phyloP scores from a whole-genome alignment of 2,113 vertebrate species.

The Lethenteron camtschaticum region DNA sequence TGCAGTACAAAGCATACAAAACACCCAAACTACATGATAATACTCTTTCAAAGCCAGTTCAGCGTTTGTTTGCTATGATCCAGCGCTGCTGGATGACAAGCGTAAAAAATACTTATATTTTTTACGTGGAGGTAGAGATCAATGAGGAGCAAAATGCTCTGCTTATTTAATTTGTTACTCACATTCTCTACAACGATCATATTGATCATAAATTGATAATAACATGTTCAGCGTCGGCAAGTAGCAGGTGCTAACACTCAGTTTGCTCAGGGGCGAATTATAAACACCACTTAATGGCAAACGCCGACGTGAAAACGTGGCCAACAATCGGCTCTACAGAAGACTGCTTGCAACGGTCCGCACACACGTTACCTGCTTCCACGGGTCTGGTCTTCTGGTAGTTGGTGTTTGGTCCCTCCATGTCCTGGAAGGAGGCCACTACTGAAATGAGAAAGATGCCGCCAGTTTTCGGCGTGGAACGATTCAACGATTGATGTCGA shows the following conservation, averaged over 20 bases:
- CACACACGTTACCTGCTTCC: slow-evolving; percentile 43
- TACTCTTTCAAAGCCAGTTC: too few species aligned
- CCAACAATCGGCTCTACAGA: not conserved
- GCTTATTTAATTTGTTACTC: too few species aligned
- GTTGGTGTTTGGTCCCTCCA: slow-evolving; percentile 38
- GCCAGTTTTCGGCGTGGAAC: not conserved
- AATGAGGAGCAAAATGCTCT: too few species aligned
- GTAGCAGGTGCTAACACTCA: not conserved
- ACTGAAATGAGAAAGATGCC: slow-evolving; percentile 21
- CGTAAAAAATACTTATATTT: too few species aligned
- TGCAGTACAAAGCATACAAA: too few species aligned
- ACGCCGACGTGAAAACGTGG: not conserved
- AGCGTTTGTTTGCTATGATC: too few species aligned
- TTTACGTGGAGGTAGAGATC: too few species aligned
- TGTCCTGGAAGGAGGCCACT: slow-evolving; percentile 44
- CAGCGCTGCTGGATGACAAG: too few species aligned
- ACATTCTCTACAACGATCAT: not conserved
- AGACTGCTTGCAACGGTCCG: not conserved
- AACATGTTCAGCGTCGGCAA: not conserved
- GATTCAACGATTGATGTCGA: not conserved
- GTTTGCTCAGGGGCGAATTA: not conserved
- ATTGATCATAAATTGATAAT: not conserved
- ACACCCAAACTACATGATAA: too few species aligned
- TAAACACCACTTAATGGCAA: not conserved
- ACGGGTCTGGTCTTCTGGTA: slow-evolving; percentile 49